Percentiles rank a stretch among this genome's conserved stretches.
These are phyloP conservation scores for Nasua narica DNA, from an alignment of 2,797 vertebrate species.

Conservation along the genomic window DNA sequence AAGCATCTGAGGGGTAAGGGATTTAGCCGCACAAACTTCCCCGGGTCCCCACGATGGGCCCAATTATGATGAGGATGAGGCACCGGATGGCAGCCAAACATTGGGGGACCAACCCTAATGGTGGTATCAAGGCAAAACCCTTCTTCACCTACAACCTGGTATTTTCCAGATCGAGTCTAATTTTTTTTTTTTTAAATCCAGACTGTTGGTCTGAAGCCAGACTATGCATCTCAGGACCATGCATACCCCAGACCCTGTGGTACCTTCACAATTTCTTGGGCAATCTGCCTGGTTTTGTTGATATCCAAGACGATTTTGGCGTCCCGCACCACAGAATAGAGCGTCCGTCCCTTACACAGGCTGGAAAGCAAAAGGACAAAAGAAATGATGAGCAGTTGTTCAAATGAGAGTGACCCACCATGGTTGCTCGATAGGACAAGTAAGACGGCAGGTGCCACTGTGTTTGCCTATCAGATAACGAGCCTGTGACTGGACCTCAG, in stretches of 20 bases:
- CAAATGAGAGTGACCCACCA: not conserved
- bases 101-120: not conserved
- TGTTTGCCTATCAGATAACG: fast-evolving
- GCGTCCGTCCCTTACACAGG: constrained; percentile 97
- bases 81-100: not conserved
- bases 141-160: fast-evolving
- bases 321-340: constrained; percentile 97
- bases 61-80: not conserved
- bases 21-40: not conserved
- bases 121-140: not conserved
- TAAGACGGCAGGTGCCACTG: fast-evolving
- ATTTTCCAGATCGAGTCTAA: not conserved
- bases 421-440: not conserved
- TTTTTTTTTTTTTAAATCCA: not conserved
- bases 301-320: constrained; percentile 97
- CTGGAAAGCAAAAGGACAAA: constrained; percentile 82
- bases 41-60: fast-evolving
- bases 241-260: not conserved
- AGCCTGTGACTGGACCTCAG: fast-evolving
- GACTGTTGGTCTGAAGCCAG: not conserved
- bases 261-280: constrained; percentile 99
- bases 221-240: not conserved
- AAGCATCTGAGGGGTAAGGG: not conserved
- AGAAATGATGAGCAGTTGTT: fast-evolving
- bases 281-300: constrained; percentile 99